Percentiles rank a stretch among this genome's conserved stretches.
Conservation (phyloP, 2,888 invertebrate genomes). For the Polyommatus iphigenia region DNA sequence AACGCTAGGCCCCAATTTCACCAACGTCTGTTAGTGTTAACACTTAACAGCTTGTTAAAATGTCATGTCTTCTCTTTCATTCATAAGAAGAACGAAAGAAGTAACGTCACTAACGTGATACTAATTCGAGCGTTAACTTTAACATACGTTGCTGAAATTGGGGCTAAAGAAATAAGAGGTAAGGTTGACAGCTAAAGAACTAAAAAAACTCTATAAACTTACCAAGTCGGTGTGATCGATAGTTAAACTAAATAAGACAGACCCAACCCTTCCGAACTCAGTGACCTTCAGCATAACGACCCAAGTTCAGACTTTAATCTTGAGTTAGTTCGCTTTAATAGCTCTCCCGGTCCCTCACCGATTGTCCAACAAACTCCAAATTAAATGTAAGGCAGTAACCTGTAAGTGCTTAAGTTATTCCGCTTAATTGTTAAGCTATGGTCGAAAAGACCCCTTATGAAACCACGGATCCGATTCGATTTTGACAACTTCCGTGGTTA, state of each 20-base stretch:
- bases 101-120: too few relatives aligned
- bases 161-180: too few relatives aligned
- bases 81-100: too few relatives aligned
- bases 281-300: conserved; percentile 11
- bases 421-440: neutral
- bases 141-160: too few relatives aligned
- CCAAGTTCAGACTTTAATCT: conserved; percentile 15
- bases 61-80: too few relatives aligned
- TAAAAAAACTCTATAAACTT: neutral
- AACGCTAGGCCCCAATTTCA: neutral
- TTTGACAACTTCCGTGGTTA: neutral
- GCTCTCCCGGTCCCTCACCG: neutral
- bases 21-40: too few relatives aligned
- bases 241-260: neutral
- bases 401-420: conserved; percentile 4
- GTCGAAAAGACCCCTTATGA: neutral
- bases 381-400: conserved; percentile 3
- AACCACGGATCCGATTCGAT: neutral
- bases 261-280: neutral
- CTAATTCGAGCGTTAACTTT: too few relatives aligned
- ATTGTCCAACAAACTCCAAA: conserved; percentile 2
- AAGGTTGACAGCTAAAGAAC: neutral
- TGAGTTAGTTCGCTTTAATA: neutral
- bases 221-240: neutral
- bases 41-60: too few relatives aligned